phyloP scores from a whole-genome alignment of 2,888 invertebrate species.

The Xestia rhomboidea region DNA sequence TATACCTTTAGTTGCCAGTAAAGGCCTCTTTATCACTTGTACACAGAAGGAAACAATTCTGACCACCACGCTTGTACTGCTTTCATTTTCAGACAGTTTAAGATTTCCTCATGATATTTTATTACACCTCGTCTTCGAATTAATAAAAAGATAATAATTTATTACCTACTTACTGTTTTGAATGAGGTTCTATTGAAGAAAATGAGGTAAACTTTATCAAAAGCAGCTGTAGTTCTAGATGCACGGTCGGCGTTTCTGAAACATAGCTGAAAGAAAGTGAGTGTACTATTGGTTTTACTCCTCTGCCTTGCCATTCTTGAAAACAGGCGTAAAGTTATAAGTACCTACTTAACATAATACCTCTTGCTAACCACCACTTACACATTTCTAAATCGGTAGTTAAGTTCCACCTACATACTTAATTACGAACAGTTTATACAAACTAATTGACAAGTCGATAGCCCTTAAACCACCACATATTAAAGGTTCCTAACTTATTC shows the following conservation, averaged over 20 bases:
- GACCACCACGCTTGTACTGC: not conserved
- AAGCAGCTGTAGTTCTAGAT: not conserved
- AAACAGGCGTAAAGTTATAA: not conserved
- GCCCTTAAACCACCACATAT: constrained; percentile 8
- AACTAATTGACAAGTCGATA: constrained; percentile 17
- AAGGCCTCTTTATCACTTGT: not conserved
- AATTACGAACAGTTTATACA: constrained; percentile 19
- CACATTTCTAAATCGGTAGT: not conserved
- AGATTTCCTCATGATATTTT: not conserved
- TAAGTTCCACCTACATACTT: not conserved
- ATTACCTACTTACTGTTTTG: not conserved
- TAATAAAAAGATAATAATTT: not conserved
- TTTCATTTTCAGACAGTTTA: not conserved
- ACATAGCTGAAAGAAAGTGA: not conserved
- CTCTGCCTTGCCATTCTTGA: not conserved
- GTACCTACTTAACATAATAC: not conserved
- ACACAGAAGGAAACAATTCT: not conserved
- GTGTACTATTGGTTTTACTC: not conserved
- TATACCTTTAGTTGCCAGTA: not conserved
- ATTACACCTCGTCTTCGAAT: not conserved
- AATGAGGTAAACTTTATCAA: too few species aligned
- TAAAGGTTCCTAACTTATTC: constrained; percentile 26
- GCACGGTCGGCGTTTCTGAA: not conserved
- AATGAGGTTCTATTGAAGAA: not conserved
- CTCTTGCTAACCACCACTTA: not conserved